These are phyloP conservation scores for Theonella swinhoei DNA, from an alignment of 37 sponge, comb jelly and placozoan species.

Conservation along the genomic window DNA sequence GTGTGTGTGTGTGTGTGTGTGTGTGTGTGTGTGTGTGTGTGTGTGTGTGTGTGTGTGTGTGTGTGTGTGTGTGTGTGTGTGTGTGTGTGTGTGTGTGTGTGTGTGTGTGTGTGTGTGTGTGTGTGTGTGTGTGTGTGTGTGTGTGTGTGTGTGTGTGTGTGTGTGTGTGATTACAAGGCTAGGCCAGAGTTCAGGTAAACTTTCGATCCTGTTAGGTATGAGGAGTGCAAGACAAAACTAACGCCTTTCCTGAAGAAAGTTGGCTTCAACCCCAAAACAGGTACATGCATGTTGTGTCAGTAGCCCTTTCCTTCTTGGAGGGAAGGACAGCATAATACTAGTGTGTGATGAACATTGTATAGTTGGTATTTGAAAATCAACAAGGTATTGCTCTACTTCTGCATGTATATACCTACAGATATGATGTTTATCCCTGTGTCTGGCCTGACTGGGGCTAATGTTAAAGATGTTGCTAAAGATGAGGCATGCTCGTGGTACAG, in stretches of 20 bases:
- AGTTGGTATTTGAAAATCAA: too few species aligned
- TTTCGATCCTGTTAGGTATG: slow-evolving; percentile 62
- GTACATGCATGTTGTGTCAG: slow-evolving; percentile 24
- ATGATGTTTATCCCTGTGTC: slow-evolving; percentile 95
- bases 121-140: background rate
- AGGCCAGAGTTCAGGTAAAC: background rate
- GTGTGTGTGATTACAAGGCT: too few species aligned
- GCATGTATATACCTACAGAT: too few species aligned
- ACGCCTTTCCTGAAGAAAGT: slow-evolving; percentile 95
- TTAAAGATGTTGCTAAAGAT: slow-evolving; percentile 60
- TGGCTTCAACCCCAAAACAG: slow-evolving; percentile 94
- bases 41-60: background rate
- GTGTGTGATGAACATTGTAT: background rate
- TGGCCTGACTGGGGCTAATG: slow-evolving; percentile 87
- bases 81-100: background rate
- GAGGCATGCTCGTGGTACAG: slow-evolving; percentile 86
- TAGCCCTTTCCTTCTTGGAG: too few species aligned
- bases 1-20: background rate
- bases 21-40: background rate
- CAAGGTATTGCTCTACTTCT: too few species aligned
- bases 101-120: too few species aligned
- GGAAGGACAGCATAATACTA: too few species aligned
- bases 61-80: background rate
- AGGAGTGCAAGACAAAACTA: slow-evolving; percentile 91
- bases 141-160: too few species aligned